These are phyloP conservation scores for Brenthis ino DNA, from an alignment of 2,888 invertebrate genomes.

Conservation along the genomic window DNA sequence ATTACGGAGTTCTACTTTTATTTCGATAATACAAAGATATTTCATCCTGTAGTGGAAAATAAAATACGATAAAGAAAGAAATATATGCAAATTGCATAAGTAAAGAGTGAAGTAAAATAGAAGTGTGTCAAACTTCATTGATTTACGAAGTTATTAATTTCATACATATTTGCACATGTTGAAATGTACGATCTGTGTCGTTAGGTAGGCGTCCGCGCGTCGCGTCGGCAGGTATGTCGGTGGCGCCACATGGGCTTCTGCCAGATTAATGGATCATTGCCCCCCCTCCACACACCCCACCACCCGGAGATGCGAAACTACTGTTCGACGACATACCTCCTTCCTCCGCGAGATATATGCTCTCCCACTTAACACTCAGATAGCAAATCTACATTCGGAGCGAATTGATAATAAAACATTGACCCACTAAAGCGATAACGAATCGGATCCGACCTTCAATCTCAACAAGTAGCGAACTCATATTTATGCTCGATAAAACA, in stretches of 20 bases:
- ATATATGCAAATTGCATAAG: neutral
- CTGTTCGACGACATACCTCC: constrained; percentile 72
- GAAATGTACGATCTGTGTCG: constrained; percentile 69
- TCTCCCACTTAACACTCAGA: constrained; percentile 62
- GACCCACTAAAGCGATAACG: constrained; percentile 66
- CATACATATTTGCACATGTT: constrained; percentile 55
- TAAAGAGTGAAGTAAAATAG: neutral
- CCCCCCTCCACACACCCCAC: constrained; percentile 84
- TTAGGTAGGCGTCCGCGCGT: constrained; percentile 79
- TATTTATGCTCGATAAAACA: constrained; percentile 82
- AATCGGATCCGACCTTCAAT: constrained; percentile 71
- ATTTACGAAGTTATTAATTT: constrained; percentile 42
- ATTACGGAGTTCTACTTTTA: neutral
- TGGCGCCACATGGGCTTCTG: constrained; percentile 91
- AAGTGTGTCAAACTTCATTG: neutral
- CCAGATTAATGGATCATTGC: constrained; percentile 93
- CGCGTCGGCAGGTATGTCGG: constrained; percentile 78
- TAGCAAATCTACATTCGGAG: constrained; percentile 42
- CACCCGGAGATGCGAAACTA: constrained; percentile 71
- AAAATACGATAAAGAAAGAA: neutral
- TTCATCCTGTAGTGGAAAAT: no score
- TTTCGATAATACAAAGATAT: neutral
- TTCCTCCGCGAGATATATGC: constrained; percentile 68
- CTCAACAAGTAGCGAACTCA: constrained; percentile 78
- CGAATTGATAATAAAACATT: constrained; percentile 48